These are phyloP conservation scores for zebrafish (Danio rerio) DNA, from an alignment of 2,113 vertebrate species.

Conservation along the genomic window DNA sequence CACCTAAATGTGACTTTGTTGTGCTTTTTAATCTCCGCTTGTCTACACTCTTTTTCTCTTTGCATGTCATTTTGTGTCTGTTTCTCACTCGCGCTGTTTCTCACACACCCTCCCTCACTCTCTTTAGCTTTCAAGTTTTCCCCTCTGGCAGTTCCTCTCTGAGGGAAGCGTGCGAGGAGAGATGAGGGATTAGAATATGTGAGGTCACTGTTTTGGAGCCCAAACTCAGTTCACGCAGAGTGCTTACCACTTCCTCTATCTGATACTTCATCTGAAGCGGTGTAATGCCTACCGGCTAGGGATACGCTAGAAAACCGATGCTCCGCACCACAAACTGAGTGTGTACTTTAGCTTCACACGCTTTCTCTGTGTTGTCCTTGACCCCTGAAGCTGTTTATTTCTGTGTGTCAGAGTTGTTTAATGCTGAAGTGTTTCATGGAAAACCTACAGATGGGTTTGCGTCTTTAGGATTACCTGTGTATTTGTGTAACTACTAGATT, in stretches of 20 bases:
- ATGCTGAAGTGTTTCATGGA: neutral
- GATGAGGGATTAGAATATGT: constrained; percentile 64
- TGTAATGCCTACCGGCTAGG: constrained; percentile 28
- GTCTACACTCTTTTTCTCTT: constrained; percentile 32
- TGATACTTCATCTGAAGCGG: constrained; percentile 36
- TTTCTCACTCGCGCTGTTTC: constrained; percentile 27
- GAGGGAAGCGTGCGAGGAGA: constrained; percentile 56
- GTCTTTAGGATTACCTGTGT: constrained; percentile 28
- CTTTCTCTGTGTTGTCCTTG: constrained; percentile 25
- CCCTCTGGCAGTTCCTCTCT: constrained; percentile 60
- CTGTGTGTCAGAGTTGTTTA: neutral
- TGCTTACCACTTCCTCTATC: constrained; percentile 61
- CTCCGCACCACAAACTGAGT: neutral
- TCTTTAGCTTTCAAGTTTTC: constrained; percentile 66
- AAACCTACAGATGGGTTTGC: constrained; percentile 33
- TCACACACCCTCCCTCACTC: constrained; percentile 48
- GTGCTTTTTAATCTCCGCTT: constrained; percentile 47
- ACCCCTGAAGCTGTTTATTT: constrained; percentile 30
- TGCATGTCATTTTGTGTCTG: constrained; percentile 26
- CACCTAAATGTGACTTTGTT: constrained; percentile 50
- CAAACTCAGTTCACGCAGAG: constrained; percentile 63
- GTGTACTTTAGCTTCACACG: constrained; percentile 27
- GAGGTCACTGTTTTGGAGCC: constrained; percentile 67
- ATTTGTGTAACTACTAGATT: constrained; percentile 54
- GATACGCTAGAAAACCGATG: constrained; percentile 12